Percentiles rank a stretch among this genome's conserved stretches.
Evolutionary conservation across 2,797 vertebrate species (phyloP).

Genomic region (Sebastes itinus): DNA sequence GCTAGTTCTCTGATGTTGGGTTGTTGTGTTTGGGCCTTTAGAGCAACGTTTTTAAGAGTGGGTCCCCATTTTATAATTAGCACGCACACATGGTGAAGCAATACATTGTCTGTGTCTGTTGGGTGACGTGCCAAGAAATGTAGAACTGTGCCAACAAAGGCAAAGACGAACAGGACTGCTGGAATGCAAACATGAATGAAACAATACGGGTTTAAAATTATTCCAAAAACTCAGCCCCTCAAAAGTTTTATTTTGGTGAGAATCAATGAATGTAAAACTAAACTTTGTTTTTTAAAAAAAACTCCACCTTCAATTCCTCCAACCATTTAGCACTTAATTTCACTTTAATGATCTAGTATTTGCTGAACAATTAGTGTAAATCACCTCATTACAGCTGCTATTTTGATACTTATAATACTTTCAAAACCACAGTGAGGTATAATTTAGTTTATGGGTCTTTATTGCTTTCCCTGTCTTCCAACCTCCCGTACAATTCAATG

Average conservation of each 20-base stretch:
- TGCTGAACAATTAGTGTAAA: not conserved
- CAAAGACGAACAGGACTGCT: not conserved
- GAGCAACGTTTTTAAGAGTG: too few species aligned
- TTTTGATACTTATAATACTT: not conserved
- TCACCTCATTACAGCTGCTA: not conserved
- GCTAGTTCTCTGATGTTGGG: too few species aligned
- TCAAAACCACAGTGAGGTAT: not conserved
- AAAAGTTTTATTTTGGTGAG: not conserved
- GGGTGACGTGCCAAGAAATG: not conserved
- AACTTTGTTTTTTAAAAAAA: not conserved
- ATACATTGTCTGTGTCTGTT: not conserved
- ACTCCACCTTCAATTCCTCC: not conserved
- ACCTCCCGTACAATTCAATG: not conserved
- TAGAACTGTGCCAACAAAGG: not conserved
- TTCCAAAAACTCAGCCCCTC: not conserved
- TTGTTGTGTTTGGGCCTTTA: too few species aligned
- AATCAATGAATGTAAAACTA: not conserved
- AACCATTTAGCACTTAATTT: not conserved
- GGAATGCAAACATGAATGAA: not conserved
- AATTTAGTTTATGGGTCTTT: conserved; percentile 5
- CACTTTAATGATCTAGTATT: not conserved
- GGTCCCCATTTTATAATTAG: too few species aligned
- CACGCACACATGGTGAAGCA: not conserved
- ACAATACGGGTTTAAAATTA: not conserved
- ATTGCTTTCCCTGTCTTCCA: not conserved